Conservation (phyloP, 1,140 invertebrate genomes). For the Hyles vespertilio region DNA sequence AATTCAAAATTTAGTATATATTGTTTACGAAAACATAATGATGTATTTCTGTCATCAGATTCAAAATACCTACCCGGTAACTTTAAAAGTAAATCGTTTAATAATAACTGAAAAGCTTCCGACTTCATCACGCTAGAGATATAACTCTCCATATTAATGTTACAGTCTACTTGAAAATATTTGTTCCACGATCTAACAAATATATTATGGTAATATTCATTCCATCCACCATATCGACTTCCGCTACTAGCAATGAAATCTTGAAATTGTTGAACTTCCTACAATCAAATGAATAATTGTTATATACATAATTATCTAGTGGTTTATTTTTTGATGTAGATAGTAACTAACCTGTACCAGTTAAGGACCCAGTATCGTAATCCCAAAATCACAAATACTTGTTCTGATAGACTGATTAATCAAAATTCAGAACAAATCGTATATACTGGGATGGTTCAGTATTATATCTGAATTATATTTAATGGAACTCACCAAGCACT, state of each 20-base stretch:
- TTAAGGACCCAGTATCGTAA: no score
- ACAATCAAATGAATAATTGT: constrained; percentile 10
- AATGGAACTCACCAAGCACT: constrained; percentile 43
- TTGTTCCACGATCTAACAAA: constrained; percentile 68
- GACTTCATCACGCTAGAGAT: background rate
- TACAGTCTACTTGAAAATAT: constrained; percentile 37
- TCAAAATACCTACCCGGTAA: constrained; percentile 5
- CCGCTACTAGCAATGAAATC: constrained; percentile 60
- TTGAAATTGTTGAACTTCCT: constrained; percentile 72
- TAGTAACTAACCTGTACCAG: no score
- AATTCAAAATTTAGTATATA: constrained; percentile 11
- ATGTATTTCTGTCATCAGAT: no score
- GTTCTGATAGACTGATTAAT: no score
- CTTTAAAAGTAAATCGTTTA: constrained; percentile 10
- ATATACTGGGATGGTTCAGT: no score
- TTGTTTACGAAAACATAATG: background rate
- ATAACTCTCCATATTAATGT: constrained; percentile 1
- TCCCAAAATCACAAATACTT: no score
- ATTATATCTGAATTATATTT: no score
- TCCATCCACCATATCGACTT: constrained; percentile 73
- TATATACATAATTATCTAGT: no score
- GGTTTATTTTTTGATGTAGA: no score
- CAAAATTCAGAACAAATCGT: no score
- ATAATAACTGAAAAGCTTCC: constrained; percentile 7
- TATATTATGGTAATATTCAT: constrained; percentile 69